Conservation (phyloP, 2,113 vertebrate genomes). For the Isurus oxyrinchus region DNA sequence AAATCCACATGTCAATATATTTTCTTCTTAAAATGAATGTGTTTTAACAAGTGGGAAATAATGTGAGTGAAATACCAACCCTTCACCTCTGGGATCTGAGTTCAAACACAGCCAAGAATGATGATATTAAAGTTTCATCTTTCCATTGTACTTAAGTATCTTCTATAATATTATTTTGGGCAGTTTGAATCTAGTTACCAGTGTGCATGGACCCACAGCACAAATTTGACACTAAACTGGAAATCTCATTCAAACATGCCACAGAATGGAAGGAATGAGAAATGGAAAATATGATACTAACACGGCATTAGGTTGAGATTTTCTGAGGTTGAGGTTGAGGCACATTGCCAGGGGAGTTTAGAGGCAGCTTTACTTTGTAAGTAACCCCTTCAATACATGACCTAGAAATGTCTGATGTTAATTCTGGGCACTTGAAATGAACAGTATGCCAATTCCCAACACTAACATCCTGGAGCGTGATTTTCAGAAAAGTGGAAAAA, state of each 20-base stretch:
- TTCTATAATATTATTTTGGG: not conserved
- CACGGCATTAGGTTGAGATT: not conserved
- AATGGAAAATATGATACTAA: conserved; percentile 8
- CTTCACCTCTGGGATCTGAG: not conserved
- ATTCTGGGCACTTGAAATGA: too few species aligned
- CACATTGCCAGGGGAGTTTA: not conserved
- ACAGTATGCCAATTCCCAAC: not conserved
- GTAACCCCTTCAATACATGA: not conserved
- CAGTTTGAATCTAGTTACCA: not conserved
- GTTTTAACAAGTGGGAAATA: not conserved
- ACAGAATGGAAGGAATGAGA: conserved; percentile 27
- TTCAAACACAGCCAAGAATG: not conserved
- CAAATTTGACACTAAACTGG: not conserved
- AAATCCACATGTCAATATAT: not conserved
- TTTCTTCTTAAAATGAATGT: not conserved
- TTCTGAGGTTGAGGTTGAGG: not conserved
- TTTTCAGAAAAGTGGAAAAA: not conserved
- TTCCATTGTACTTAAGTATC: not conserved
- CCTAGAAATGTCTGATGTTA: not conserved
- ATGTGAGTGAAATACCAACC: too few species aligned
- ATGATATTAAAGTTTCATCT: not conserved
- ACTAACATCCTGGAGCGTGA: not conserved
- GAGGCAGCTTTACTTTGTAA: not conserved
- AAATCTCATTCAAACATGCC: not conserved
- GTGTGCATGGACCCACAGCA: not conserved